Evolutionary conservation across 2,797 vertebrate species (phyloP).

Genomic region (Enteromius thamalakanensis): DNA sequence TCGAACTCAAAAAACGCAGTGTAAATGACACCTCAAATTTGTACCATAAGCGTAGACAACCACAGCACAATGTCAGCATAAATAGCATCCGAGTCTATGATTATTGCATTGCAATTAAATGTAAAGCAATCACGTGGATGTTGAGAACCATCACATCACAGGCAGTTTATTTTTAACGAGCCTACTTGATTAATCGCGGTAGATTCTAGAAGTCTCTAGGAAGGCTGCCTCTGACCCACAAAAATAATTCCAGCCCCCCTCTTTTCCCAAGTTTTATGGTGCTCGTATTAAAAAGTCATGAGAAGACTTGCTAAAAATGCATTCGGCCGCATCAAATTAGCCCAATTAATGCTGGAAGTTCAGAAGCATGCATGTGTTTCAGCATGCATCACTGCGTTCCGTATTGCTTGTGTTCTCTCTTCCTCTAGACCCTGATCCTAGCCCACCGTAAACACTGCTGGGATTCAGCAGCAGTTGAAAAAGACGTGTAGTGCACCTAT

Average conservation of each 20-base stretch:
- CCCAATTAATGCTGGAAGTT: constrained; percentile 43
- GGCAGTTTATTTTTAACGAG: constrained; percentile 45
- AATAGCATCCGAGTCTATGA: not conserved
- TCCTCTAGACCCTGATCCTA: not conserved
- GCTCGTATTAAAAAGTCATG: constrained; percentile 54
- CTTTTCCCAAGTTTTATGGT: constrained; percentile 36
- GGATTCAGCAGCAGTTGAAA: not conserved
- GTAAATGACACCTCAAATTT: not conserved
- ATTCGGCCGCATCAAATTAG: constrained; percentile 50
- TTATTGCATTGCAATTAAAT: constrained; percentile 44
- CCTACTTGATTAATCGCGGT: constrained; percentile 24
- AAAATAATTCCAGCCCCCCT: constrained; percentile 39
- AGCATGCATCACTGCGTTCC: constrained; percentile 2
- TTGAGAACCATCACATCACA: constrained; percentile 30
- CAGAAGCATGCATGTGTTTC: constrained; percentile 10
- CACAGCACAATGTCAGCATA: constrained; percentile 25
- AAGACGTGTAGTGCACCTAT: not conserved
- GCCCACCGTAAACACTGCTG: not conserved
- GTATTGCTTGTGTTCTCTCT: constrained; percentile 2
- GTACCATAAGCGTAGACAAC: constrained; percentile 7
- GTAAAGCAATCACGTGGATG: not conserved
- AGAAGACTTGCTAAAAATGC: constrained; percentile 48
- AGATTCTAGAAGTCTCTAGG: constrained; percentile 25
- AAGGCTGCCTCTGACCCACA: constrained; percentile 40
- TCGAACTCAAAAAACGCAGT: not conserved